Percentiles rank a stretch among this genome's conserved stretches.
Conservation (phyloP, 2,888 invertebrate species). For the Megaustenia siamemsis region DNA sequence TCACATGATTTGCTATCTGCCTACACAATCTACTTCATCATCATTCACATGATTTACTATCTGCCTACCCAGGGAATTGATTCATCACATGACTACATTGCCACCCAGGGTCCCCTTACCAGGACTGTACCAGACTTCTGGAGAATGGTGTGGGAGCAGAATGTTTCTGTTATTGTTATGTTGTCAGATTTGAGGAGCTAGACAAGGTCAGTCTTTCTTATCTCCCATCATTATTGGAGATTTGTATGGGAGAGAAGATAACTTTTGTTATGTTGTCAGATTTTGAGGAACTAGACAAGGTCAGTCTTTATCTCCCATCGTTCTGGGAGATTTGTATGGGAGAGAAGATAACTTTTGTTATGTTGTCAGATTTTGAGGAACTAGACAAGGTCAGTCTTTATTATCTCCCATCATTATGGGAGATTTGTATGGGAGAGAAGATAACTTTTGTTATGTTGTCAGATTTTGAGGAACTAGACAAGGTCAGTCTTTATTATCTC, state of each 20-base stretch:
- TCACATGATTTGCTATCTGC: too few species aligned
- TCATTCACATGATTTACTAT: background rate
- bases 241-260: slow-evolving; percentile 87
- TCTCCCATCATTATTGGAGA: slow-evolving; percentile 89
- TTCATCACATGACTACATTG: slow-evolving; percentile 85
- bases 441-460: too few species aligned
- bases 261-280: slow-evolving; percentile 87
- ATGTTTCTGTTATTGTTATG: slow-evolving; percentile 86
- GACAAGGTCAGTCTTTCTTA: slow-evolving; percentile 11
- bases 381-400: too few species aligned
- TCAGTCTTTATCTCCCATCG: too few species aligned
- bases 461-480: too few species aligned
- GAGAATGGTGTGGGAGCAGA: slow-evolving; percentile 87
- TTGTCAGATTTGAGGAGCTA: slow-evolving; percentile 85
- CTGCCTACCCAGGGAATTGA: slow-evolving; percentile 85
- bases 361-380: too few species aligned
- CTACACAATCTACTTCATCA: too few species aligned
- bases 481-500: too few species aligned
- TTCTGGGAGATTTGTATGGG: too few species aligned
- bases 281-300: slow-evolving; percentile 82
- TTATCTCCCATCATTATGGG: too few species aligned
- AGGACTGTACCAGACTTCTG: slow-evolving; percentile 87
- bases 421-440: too few species aligned
- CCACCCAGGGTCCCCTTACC: slow-evolving; percentile 87
- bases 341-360: too few species aligned